Conservation (phyloP, 2,113 vertebrate genomes). For the Aramus guarauna region DNA sequence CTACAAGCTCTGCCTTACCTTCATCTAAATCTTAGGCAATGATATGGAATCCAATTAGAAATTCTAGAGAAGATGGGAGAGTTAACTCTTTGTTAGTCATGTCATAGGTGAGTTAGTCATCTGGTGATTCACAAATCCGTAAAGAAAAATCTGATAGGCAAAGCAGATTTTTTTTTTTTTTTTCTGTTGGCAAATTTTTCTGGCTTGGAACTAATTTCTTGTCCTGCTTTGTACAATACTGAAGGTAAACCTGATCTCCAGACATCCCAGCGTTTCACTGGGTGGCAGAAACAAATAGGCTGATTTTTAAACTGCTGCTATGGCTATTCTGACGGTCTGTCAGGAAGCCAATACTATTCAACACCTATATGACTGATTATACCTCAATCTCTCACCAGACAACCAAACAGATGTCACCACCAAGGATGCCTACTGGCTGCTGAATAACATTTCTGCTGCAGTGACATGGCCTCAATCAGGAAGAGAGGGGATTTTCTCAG, state of each 20-base stretch:
- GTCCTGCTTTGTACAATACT: not conserved
- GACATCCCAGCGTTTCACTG: not conserved
- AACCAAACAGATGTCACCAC: conserved; percentile 62
- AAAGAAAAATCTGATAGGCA: not conserved
- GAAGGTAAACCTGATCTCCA: not conserved
- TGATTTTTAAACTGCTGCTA: conserved; percentile 12
- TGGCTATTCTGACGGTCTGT: conserved; percentile 20
- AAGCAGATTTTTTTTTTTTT: not conserved
- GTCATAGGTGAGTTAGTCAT: not conserved
- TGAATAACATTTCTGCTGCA: conserved; percentile 52
- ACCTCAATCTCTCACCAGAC: conserved; percentile 49
- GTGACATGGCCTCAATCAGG: conserved; percentile 11
- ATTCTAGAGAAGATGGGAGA: not conserved
- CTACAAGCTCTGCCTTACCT: not conserved
- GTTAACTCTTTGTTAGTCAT: not conserved
- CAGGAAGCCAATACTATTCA: conserved; percentile 57
- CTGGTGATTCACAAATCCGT: not conserved
- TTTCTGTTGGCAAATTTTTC: not conserved
- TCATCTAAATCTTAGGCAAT: not conserved
- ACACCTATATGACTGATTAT: conserved; percentile 59
- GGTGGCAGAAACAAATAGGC: conserved; percentile 16
- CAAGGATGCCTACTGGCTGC: conserved; percentile 46
- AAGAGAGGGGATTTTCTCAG: conserved; percentile 17
- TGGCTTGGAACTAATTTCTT: not conserved
- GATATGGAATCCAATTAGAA: not conserved